Evolutionary conservation across 2,113 vertebrate genomes (phyloP).

Genomic region (Eurypyga helias): DNA sequence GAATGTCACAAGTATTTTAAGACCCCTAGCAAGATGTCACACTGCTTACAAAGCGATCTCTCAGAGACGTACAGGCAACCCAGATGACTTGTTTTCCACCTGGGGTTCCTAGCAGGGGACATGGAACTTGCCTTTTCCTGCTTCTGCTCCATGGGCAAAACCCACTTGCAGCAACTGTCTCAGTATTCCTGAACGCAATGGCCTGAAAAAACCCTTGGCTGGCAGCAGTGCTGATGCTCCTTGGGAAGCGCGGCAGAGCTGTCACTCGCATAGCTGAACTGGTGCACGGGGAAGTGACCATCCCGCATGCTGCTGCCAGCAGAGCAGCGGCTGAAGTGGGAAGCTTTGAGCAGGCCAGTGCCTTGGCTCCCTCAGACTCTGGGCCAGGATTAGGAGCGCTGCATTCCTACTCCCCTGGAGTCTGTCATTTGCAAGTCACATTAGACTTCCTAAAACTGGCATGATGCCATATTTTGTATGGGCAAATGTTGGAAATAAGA

Average conservation of each 20-base stretch:
- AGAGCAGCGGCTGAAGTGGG: not conserved
- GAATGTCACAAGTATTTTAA: slow-evolving; percentile 9
- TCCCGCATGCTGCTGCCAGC: not conserved
- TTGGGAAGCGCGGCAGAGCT: not conserved
- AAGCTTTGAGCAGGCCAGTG: not conserved
- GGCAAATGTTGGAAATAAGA: not conserved
- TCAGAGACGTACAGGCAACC: not conserved
- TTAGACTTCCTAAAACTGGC: not conserved
- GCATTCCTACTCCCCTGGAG: not conserved
- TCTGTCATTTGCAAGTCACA: not conserved
- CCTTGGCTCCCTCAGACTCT: not conserved
- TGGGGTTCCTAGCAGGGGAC: not conserved
- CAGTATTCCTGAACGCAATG: not conserved
- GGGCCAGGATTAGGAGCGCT: not conserved
- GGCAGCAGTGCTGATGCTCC: not conserved
- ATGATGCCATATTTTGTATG: not conserved
- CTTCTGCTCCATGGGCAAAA: not conserved
- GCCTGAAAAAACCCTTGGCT: not conserved
- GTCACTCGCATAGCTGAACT: not conserved
- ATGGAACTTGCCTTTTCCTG: not conserved
- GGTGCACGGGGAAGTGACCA: rapidly evolving
- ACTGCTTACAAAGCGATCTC: not conserved
- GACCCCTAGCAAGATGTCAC: not conserved
- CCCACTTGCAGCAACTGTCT: not conserved
- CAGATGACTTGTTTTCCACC: not conserved